Conservation (phyloP, 2,113 vertebrate genomes). For the Lota lota region DNA sequence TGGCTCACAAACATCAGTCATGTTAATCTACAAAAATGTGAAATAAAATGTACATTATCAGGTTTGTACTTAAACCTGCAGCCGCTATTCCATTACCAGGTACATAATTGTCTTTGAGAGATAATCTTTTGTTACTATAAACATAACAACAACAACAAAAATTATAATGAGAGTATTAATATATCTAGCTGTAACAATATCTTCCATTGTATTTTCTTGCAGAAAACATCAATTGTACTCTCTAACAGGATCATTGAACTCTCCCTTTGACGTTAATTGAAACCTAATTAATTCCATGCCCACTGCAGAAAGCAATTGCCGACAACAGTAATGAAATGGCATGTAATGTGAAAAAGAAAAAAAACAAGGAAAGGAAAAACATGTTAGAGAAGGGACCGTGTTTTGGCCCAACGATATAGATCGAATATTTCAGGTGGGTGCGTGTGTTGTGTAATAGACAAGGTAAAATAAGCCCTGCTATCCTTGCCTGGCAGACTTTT, state of each 20-base stretch:
- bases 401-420: no score
- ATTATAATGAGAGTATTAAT: no score
- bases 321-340: slow-evolving; percentile 35
- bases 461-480: slow-evolving; percentile 23
- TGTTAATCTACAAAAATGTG: not conserved
- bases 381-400: no score
- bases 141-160: no score
- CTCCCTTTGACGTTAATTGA: slow-evolving; percentile 11
- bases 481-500: slow-evolving; percentile 9
- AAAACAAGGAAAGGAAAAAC: no score
- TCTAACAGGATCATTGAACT: slow-evolving; percentile 20
- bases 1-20: not conserved
- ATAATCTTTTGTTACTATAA: no score
- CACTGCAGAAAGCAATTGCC: slow-evolving; percentile 26
- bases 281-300: slow-evolving; percentile 33
- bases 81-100: not conserved
- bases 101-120: not conserved
- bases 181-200: no score
- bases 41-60: not conserved
- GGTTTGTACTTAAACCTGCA: not conserved
- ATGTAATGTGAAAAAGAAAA: not conserved
- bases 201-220: not conserved
- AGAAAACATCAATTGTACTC: slow-evolving; percentile 7
- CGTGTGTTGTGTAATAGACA: slow-evolving; percentile 2
- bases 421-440: no score